Base-by-base conservation (phyloP, 2,888 invertebrate genomes). In the Rhagophthalmus giganteus region DNA sequence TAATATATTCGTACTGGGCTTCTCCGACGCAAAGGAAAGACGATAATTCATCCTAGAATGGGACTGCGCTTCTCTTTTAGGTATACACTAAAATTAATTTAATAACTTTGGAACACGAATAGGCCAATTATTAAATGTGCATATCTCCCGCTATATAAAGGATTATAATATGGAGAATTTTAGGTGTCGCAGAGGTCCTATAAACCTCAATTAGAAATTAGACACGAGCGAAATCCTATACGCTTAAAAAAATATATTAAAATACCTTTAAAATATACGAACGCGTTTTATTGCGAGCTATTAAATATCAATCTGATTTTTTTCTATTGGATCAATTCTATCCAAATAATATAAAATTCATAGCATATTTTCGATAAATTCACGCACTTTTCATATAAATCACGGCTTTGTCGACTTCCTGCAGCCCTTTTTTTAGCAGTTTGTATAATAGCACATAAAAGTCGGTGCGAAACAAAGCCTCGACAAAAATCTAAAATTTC, bases 401-500 rank as follows among this genome's bases (percentile, higher is more conserved):
- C 52, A 52, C 14, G 14, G 46, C 46, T 39, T 46, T 46, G 46
- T 46, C 46, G 46, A 37, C 41, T 52, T 47, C 41, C 52, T 35
- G 40, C 35, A 40, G 41, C 54, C 54, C 57, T 55, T 57, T 57
- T n/a, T 55, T 52, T 53, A 54, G 41, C 50, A 56, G 53, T 54
- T 58, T 58, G 56, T 58, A 59, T 55, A 59, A 58, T 56, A 56
- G 54, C 55, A 41, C 58, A 58, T 59, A 59, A 58, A 59, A 59
- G 61, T 59, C 60, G 49, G 55, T 32, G 51, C 51, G 57, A 61
- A 60, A 61, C 60, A 61, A 61, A 60, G 58, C 58, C 56, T 50
- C 50, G 55, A 56, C 58, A 52, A 59, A 60, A 60, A 59, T 60
- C 57, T 55, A 57, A 59, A 60, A 61, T 61, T 58, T 59, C 57